Evolutionary conservation across 1,140 invertebrate species (phyloP), one percentile per base, ranked within the genome.

Genomic region (Brachionus paranguensis): DNA sequence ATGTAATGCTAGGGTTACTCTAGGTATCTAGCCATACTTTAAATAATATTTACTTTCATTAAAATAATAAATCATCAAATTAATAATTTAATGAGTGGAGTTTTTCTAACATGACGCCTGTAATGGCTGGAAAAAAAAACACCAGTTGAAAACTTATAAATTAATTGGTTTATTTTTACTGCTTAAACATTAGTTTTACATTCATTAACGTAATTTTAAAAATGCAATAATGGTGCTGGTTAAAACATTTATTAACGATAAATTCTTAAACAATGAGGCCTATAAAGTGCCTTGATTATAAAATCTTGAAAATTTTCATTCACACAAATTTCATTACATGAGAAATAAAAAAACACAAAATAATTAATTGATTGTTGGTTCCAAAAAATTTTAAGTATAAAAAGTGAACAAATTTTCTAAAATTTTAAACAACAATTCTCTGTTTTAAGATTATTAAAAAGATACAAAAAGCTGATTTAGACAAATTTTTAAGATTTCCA

Each of bases 21-120:
- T 12, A 68, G 65, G 65, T 68, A 68, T 33, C n/a, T 99, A 87
- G 96, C 97, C 2, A 91, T 92, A 37, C 33, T 37, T 37, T 6
- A 37, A 0, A 37, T 37, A 37, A 7, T 37, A 37, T 37, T 37
- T 37, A 37, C 45, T 47, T n/a, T 47, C 12, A 47, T 55, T 55
- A 55, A 55, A 55, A 55, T 20, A 27, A 24, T 60, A n/a, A 60
- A 27, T 60, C 27, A 24, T 7, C 6, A 20, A 60, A 60, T 60
- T 60, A 60, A 60, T 60, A 60, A 60, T 60, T 60, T 20, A 60
- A 60, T 60, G 53, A 20, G 53, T 8, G 53, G n/a, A n/a, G 27
- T 60, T 60, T 60, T 60, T 8, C 1, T 20, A 60, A 20, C 8
- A 20, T 60, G 17, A 60, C 20, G 17, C 5, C n/a, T 60, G 20